Base-by-base conservation (phyloP, 1,140 invertebrate species). In the Anoplophora glabripennis region DNA sequence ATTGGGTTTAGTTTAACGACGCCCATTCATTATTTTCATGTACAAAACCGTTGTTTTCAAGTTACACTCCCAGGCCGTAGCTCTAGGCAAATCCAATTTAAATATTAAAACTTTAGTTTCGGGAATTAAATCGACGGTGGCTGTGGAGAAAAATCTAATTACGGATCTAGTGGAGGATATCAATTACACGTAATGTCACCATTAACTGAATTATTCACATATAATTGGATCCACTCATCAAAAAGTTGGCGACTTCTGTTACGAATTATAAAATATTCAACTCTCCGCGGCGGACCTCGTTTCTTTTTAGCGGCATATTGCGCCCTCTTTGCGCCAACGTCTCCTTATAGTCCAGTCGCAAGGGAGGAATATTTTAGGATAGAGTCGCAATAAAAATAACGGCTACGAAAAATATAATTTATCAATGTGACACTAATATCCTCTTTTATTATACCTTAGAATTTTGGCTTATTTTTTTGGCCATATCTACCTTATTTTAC, bases 201-300 rank as follows among this genome's bases (percentile, higher is more conserved):
- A 69, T 71, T 71, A 70, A 72, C 71, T 73, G 65, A 73, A 73
- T 73, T 73, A 73, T 73, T 73, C 71, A 73, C 60, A 70, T 73
- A 69, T 73, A 73, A 73, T 73, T 73, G 71, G 71, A 64, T 64
- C 63, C 63, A 70, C 66, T 71, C 71, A 73, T 72, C 69, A 72
- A 73, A 73, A 73, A 71, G 62, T 72, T 73, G 67, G 65, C 69
- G 66, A 71, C 66, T 69, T 68, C 69, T 70, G 69, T 70, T 70
- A 66, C 70, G 65, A 69, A 71, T 72, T 72, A 73, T 73, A 68
- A 73, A 73, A 73, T 72, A 73, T 73, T 72, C 72, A 73, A 49
- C 61, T 65, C 66, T 66, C 67, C 69, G 66, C 66, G 69, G 69
- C 65, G 54, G 40, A 55, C 40, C 72, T 67, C 72, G 71, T 74